phyloP scores from a whole-genome alignment of 2,888 invertebrate species.

The Phyllotreta striolata region DNA sequence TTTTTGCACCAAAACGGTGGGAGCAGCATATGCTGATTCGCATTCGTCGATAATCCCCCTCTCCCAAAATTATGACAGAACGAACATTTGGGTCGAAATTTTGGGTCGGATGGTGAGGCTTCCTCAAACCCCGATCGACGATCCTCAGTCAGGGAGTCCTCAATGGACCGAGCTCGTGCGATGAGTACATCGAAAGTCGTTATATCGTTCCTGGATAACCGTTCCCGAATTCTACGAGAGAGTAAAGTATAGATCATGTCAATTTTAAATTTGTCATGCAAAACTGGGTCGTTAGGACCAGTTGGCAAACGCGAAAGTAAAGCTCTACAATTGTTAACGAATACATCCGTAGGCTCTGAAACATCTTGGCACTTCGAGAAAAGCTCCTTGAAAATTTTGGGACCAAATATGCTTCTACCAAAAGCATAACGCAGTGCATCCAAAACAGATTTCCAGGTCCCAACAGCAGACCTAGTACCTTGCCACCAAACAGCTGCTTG shows the following conservation, averaged over 20 bases:
- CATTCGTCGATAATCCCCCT: conserved; percentile 54
- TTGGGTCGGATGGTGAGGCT: neutral
- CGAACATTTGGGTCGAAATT: conserved; percentile 6
- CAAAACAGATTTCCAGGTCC: conserved; percentile 36
- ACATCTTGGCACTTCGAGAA: conserved; percentile 20
- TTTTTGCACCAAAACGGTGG: conserved; percentile 38
- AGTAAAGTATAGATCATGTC: conserved; percentile 24
- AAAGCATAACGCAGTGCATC: conserved; percentile 34
- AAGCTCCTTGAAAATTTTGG: conserved; percentile 23
- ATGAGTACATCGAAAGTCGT: conserved; percentile 19
- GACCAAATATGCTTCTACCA: conserved; percentile 26
- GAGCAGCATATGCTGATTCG: conserved; percentile 55
- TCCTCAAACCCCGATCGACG: neutral
- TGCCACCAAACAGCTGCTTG: conserved; percentile 45
- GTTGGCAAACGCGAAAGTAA: conserved; percentile 16
- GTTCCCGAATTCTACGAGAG: conserved; percentile 13
- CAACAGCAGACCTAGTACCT: conserved; percentile 36
- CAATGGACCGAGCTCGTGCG: conserved; percentile 22
- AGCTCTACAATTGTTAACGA: conserved; percentile 20
- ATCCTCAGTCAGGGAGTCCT: conserved; percentile 18
- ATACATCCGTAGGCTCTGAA: conserved; percentile 22
- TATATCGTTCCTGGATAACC: conserved; percentile 7
- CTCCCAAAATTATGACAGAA: neutral
- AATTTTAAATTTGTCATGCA: conserved; percentile 22
- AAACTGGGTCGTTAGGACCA: conserved; percentile 3